Evolutionary conservation across 2,113 vertebrate species (phyloP).

Genomic region (Ceyx margarethae): DNA sequence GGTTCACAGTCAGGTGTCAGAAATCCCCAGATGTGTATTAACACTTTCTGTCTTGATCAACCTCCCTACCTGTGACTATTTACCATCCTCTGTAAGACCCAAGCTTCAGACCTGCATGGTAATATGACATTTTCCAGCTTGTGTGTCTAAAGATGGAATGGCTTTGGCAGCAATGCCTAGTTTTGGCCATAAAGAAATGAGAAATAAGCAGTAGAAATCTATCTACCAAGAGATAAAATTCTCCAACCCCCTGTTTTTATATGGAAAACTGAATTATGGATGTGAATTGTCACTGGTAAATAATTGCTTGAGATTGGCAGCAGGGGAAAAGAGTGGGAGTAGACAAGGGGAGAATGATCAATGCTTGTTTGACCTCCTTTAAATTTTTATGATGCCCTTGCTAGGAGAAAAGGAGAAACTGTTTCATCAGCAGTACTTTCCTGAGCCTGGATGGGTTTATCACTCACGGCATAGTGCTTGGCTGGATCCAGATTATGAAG

Average conservation of each 20-base stretch:
- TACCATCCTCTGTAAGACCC: neutral
- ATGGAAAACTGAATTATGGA: neutral
- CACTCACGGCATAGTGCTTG: neutral
- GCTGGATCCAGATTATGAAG: neutral
- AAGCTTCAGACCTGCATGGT: neutral
- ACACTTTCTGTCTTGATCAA: neutral
- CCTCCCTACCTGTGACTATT: neutral
- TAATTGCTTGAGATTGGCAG: neutral
- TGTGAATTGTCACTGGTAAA: neutral
- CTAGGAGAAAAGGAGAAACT: neutral
- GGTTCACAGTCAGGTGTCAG: neutral
- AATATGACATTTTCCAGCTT: neutral
- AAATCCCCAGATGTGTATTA: neutral
- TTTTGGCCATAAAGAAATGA: neutral
- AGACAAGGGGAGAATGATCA: neutral
- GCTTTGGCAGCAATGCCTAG: neutral
- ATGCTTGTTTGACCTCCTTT: fast-evolving
- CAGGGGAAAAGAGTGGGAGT: neutral
- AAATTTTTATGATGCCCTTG: neutral
- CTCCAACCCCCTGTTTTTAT: neutral
- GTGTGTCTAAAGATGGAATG: neutral
- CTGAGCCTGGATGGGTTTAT: neutral
- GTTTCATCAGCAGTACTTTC: neutral
- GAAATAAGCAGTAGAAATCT: neutral
- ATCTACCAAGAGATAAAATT: neutral